Evolutionary conservation across 2,113 vertebrate species (phyloP).

Genomic region (Perccottus glenii): DNA sequence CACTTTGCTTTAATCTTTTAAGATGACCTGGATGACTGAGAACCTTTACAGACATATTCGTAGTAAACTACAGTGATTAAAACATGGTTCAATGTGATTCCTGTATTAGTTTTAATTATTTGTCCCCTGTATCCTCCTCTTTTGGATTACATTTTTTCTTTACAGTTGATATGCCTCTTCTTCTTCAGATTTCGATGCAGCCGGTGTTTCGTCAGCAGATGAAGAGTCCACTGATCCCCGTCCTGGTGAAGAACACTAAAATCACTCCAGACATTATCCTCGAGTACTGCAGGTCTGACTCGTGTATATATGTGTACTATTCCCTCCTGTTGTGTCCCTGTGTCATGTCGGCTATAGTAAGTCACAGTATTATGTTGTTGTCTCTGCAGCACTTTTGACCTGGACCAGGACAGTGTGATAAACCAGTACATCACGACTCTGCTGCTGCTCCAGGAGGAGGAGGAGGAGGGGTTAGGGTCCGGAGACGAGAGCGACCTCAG

Average conservation of each 20-base stretch:
- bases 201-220: conserved; percentile 87
- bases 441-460: conserved; percentile 81
- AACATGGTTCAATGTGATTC: no score
- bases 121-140: neutral
- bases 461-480: conserved; percentile 23
- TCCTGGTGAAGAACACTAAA: conserved; percentile 84
- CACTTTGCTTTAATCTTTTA: no score
- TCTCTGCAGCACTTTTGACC: conserved; percentile 83
- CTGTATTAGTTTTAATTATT: no score
- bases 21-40: no score
- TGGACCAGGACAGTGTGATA: conserved; percentile 86
- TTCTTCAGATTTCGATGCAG: conserved; percentile 91
- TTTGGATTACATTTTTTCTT: no score
- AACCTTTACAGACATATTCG: no score
- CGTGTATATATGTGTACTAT: no score
- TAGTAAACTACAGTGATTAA: no score
- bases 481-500: conserved; percentile 1
- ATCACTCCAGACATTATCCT: conserved; percentile 86
- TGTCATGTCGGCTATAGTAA: neutral
- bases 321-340: no score
- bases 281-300: conserved; percentile 95
- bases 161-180: conserved; percentile 21
- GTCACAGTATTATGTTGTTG: neutral
- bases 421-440: conserved; percentile 90
- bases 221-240: conserved; percentile 87